These are phyloP conservation scores for Horisme vitalbata DNA, from an alignment of 2,888 invertebrate genomes.

Conservation along the genomic window DNA sequence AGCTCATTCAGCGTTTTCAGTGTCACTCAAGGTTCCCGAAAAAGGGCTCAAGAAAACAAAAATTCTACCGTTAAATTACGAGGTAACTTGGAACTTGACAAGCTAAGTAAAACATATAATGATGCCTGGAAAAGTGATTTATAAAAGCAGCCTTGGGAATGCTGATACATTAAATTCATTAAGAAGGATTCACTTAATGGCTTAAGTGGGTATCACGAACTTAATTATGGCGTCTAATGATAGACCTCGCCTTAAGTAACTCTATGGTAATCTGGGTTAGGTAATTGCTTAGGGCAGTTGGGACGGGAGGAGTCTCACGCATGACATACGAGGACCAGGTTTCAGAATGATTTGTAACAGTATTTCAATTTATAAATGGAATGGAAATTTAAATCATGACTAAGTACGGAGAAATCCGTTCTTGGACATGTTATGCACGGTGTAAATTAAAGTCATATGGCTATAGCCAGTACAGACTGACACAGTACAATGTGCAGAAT, in stretches of 20 bases:
- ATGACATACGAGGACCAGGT: slow-evolving; percentile 9
- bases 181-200: slow-evolving; percentile 20
- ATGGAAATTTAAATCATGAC: neutral
- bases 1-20: no score
- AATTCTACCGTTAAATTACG: neutral
- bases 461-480: no score
- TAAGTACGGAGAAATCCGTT: no score
- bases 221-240: slow-evolving; percentile 25
- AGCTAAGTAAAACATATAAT: neutral
- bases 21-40: no score
- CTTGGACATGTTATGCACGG: no score
- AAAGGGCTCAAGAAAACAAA: no score
- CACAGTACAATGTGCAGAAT: no score
- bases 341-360: slow-evolving; percentile 1
- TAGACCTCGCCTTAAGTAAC: slow-evolving; percentile 12
- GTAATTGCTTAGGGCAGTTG: slow-evolving; percentile 15
- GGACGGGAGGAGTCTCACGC: slow-evolving; percentile 11
- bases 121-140: slow-evolving; percentile 4
- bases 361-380: slow-evolving; percentile 1
- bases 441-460: no score
- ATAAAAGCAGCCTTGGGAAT: slow-evolving; percentile 10
- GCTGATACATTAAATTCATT: slow-evolving; percentile 21
- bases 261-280: slow-evolving; percentile 13
- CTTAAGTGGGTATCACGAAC: slow-evolving; percentile 18
- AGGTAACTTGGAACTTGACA: neutral